These are phyloP conservation scores for Zoanthus gigantus DNA, from an alignment of 92 coral and sea anemone species.

Conservation along the genomic window DNA sequence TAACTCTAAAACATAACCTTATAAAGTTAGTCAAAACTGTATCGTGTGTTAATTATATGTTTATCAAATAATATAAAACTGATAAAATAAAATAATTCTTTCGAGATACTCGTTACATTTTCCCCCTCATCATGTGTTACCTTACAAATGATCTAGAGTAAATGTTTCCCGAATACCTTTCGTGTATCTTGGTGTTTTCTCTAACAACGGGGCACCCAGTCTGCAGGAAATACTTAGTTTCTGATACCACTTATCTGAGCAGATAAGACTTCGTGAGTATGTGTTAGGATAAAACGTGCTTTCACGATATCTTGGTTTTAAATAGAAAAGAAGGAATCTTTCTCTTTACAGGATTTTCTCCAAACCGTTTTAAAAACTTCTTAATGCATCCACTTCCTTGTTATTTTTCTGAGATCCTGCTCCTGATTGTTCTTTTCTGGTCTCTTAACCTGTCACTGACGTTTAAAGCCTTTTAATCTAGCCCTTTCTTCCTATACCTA, in stretches of 20 bases:
- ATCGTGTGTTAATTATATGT: background rate
- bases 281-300: conserved; percentile 38
- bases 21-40: background rate
- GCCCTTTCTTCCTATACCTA: background rate
- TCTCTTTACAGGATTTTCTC: background rate
- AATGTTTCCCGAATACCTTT: conserved; percentile 19
- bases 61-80: background rate
- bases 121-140: background rate
- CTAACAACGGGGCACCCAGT: conserved; percentile 32
- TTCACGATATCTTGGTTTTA: conserved; percentile 36
- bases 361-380: background rate
- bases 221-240: conserved; percentile 28
- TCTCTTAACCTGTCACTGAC: background rate
- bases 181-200: conserved; percentile 28
- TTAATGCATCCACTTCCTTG: background rate
- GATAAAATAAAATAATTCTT: background rate
- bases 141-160: background rate
- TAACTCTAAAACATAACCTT: background rate
- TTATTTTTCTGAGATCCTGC: background rate
- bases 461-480: background rate
- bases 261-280: conserved; percentile 32
- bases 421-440: background rate
- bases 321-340: background rate
- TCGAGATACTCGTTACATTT: background rate
- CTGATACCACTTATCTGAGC: conserved; percentile 24